Evolutionary conservation across 2,113 vertebrate species (phyloP), one percentile per base, ranked within the genome.

Genomic region (Rhineura floridana): DNA sequence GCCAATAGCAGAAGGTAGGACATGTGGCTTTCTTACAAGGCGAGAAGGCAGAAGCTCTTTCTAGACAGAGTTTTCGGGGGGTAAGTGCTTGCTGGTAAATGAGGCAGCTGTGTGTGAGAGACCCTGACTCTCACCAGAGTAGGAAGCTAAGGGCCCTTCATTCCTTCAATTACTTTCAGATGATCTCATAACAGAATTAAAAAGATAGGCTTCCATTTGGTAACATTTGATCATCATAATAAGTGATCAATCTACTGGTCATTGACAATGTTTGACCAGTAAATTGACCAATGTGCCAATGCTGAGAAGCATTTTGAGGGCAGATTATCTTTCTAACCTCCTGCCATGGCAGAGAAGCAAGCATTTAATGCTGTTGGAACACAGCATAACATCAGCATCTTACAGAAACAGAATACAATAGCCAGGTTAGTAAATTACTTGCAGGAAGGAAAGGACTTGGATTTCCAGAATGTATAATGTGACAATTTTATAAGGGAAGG

Each of bases 401-500:
- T 79, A 52, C 5, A 4, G 46, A 81, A 55, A 30, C 21, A 39
- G 10, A 21, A 81, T 59, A 59, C 21, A 2, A 10, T 50, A 36
- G 2, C 48, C 30, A 78, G n/a, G 77, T 52, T 75, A 75, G 17
- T 79, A 30, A 33, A 33, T 67, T 52, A 28, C 36, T 28, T 33
- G 25, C 28, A 21, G 3, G 7, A 30, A 48, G 30, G 30, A n/a
- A 83, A 3, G 15, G 44, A 48, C 42, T 76, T 76, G 28, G 12
- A 17, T 13, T 10, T 48, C 30, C 30, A n/a, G 19, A 86, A n/a
- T 36, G 39, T 50, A 80, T 63, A 63, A 21, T n/a, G n/a, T 0
- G 0, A 70, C 48, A 62, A 55, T 3, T 46, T 15, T 36, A 2
- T n/a, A 2, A 0, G 0, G 0, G 13, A 72, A 63, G 42, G 44